Conservation (phyloP, 2,113 vertebrate genomes). For the Tauraco erythrolophus region DNA sequence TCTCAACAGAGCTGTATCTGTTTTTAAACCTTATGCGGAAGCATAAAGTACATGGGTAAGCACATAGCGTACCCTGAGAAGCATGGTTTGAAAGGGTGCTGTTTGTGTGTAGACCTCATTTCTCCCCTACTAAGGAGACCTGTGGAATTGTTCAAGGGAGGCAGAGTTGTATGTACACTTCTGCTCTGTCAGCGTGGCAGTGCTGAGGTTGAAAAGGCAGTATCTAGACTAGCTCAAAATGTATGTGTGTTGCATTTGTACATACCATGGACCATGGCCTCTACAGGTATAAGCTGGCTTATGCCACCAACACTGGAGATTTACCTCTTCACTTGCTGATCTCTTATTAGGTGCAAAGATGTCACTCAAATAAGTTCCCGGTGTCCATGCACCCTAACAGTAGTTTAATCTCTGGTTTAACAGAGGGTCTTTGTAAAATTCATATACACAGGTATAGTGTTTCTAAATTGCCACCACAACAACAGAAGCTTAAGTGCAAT, state of each 20-base stretch:
- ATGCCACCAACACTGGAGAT: background rate
- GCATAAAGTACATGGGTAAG: background rate
- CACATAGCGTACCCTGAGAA: rapidly evolving
- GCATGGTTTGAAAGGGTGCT: background rate
- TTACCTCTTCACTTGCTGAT: background rate
- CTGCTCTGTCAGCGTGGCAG: background rate
- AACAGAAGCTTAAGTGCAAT: slow-evolving; percentile 49
- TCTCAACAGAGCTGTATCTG: background rate
- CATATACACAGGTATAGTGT: background rate
- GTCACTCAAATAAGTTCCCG: background rate
- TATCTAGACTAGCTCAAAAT: background rate
- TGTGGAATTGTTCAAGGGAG: background rate
- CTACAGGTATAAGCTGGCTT: background rate
- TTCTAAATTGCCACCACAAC: slow-evolving; percentile 56
- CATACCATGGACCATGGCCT: background rate
- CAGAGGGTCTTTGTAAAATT: background rate
- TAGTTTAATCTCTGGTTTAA: slow-evolving; percentile 1
- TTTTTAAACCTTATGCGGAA: background rate
- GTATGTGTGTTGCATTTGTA: background rate
- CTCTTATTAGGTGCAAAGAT: background rate
- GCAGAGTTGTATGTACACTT: background rate
- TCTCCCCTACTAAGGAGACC: background rate
- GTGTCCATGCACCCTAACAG: background rate
- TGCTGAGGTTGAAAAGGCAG: background rate
- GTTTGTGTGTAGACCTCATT: background rate